A percentile compares a stretch with the other conserved stretches of the same genome.
These are phyloP conservation scores for Pollenia amentaria DNA, from an alignment of 2,888 invertebrate genomes.

Conservation along the genomic window DNA sequence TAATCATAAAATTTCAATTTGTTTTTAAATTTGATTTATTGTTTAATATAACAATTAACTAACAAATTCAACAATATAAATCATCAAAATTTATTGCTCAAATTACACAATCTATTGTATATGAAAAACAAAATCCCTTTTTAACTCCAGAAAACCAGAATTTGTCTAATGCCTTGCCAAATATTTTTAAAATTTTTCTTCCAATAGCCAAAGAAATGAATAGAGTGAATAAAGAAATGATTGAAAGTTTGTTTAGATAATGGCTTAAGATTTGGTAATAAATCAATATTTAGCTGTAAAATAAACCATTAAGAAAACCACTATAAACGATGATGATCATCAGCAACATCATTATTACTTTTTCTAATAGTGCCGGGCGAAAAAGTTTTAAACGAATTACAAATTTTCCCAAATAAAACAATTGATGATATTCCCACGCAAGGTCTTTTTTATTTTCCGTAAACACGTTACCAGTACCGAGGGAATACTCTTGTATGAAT, in stretches of 20 bases:
- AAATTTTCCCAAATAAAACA: slow-evolving; percentile 60
- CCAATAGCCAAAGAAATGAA: slow-evolving; percentile 8
- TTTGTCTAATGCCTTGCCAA: slow-evolving; percentile 44
- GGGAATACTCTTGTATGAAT: slow-evolving; percentile 1
- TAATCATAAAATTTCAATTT: background rate
- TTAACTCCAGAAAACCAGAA: slow-evolving; percentile 15
- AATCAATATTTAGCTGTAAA: slow-evolving; percentile 69
- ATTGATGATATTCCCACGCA: slow-evolving; percentile 76
- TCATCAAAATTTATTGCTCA: slow-evolving; percentile 35
- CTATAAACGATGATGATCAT: slow-evolving; percentile 48
- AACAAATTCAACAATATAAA: slow-evolving; percentile 36
- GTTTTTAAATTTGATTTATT: background rate
- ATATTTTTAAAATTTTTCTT: slow-evolving; percentile 24
- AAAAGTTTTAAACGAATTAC: slow-evolving; percentile 44
- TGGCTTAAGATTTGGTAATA: slow-evolving; percentile 61
- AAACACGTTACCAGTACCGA: slow-evolving; percentile 53
- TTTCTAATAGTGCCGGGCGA: background rate
- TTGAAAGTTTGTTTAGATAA: slow-evolving; percentile 55
- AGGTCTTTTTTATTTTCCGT: slow-evolving; percentile 75
- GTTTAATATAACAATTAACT: slow-evolving; percentile 5
- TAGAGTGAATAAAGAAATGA: slow-evolving; percentile 8
- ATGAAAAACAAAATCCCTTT: slow-evolving; percentile 35
- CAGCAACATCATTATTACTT: slow-evolving; percentile 28
- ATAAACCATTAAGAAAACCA: slow-evolving; percentile 66
- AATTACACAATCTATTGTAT: slow-evolving; percentile 47